Evolutionary conservation across 2,113 vertebrate genomes (phyloP).

Genomic region (Tapirus terrestris): DNA sequence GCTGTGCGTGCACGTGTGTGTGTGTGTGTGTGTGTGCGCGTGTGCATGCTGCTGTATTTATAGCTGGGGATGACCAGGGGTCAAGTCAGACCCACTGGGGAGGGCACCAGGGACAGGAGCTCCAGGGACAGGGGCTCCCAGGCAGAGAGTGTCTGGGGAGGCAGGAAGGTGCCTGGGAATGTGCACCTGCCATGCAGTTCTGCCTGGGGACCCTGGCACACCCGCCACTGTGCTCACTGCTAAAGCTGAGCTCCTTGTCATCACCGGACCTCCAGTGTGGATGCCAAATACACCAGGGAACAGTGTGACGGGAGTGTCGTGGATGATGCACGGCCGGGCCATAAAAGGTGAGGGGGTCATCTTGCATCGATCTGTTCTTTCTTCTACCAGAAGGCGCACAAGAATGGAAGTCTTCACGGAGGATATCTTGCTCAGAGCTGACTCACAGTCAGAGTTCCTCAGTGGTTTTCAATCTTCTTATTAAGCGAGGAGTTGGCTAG

Average conservation of each 20-base stretch:
- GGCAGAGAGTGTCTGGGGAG: too few relatives aligned
- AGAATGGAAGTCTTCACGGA: not conserved
- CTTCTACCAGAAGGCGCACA: too few relatives aligned
- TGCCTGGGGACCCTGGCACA: not conserved
- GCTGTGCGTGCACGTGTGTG: not conserved
- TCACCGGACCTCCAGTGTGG: not conserved
- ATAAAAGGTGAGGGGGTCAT: not conserved
- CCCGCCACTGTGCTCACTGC: not conserved
- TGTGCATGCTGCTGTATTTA: too few relatives aligned
- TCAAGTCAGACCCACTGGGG: not conserved
- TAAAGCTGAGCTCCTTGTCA: not conserved
- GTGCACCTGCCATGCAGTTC: not conserved
- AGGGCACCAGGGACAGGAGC: not conserved
- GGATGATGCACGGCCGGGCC: fast-evolving
- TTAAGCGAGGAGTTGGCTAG: not conserved
- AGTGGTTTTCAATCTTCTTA: not conserved
- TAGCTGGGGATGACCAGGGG: not conserved
- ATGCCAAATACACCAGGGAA: too few relatives aligned
- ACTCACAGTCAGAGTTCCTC: too few relatives aligned
- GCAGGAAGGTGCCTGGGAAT: not conserved
- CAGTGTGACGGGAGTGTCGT: fast-evolving
- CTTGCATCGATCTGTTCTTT: not conserved
- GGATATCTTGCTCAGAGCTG: not conserved
- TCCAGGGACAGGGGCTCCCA: not conserved
- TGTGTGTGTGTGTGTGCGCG: fast-evolving